Percentiles rank a stretch among this genome's conserved stretches.
phyloP scores from a whole-genome alignment of 2,888 invertebrate genomes.

The Hololepta plana region DNA sequence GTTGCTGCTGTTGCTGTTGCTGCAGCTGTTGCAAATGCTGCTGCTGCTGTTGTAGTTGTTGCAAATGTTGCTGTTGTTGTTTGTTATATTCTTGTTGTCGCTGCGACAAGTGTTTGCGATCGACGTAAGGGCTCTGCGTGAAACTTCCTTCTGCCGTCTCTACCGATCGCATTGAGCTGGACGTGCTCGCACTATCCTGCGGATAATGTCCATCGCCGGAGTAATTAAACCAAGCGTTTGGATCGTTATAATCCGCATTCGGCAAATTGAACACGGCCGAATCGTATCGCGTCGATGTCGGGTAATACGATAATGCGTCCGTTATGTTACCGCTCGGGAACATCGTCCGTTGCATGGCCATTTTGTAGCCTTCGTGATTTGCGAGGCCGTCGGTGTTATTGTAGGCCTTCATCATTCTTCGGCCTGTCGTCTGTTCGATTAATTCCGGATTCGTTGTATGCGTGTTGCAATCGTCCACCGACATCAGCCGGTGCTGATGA shows the following conservation, averaged over 20 bases:
- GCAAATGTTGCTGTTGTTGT: conserved; percentile 14
- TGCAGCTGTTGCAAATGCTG: conserved; percentile 13
- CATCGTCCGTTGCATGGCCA: conserved; percentile 42
- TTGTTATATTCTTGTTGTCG: conserved; percentile 10
- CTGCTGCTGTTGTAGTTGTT: conserved; percentile 10
- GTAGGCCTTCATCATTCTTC: conserved; percentile 2
- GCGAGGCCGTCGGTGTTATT: conserved; percentile 33
- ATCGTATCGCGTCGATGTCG: conserved; percentile 47
- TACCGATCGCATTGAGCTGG: conserved; percentile 42
- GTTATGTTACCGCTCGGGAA: conserved; percentile 58
- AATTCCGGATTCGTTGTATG: conserved; percentile 34
- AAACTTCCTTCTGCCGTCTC: conserved; percentile 35
- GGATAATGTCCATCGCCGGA: conserved; percentile 27
- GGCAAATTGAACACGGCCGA: conserved; percentile 32
- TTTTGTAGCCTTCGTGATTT: conserved; percentile 47
- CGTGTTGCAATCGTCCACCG: conserved; percentile 36
- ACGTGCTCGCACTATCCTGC: conserved; percentile 33
- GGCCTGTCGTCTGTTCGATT: too few species aligned
- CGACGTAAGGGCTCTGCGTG: conserved; percentile 24
- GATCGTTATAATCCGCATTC: conserved; percentile 35
- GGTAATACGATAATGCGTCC: conserved; percentile 68
- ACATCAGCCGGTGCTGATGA: conserved; percentile 19
- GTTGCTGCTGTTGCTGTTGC: conserved; percentile 8
- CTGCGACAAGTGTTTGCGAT: conserved; percentile 14
- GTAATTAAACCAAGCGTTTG: conserved; percentile 29